These are phyloP conservation scores for Magallana ariakensis DNA, from an alignment of 1,140 invertebrate genomes.

Conservation along the genomic window DNA sequence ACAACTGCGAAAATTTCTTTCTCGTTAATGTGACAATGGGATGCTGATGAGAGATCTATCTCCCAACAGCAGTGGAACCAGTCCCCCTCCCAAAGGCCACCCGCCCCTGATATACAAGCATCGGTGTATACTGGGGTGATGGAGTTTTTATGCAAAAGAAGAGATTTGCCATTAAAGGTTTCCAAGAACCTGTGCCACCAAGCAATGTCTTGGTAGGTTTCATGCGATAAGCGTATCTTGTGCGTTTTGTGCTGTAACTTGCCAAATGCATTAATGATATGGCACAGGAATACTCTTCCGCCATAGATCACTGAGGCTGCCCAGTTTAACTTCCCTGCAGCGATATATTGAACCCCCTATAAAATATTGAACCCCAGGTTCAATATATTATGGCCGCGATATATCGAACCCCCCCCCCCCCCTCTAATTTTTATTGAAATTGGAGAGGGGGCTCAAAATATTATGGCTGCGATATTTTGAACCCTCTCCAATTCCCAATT, in stretches of 20 bases:
- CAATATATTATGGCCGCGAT: too few species aligned
- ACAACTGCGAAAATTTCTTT: slow-evolving; percentile 29
- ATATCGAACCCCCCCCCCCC: too few species aligned
- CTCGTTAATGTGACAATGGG: slow-evolving; percentile 39
- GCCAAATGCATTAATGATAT: slow-evolving; percentile 40
- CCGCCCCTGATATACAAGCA: too few species aligned
- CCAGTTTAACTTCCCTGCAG: slow-evolving; percentile 38
- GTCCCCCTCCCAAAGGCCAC: too few species aligned
- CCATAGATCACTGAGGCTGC: slow-evolving; percentile 40
- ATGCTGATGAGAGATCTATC: not conserved
- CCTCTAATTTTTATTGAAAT: too few species aligned
- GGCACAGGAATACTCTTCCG: slow-evolving; percentile 45
- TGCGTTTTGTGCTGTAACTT: not conserved
- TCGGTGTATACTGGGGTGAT: too few species aligned
- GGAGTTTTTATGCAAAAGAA: not conserved
- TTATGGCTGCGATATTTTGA: too few species aligned
- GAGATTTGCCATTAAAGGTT: slow-evolving; percentile 49
- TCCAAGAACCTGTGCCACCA: slow-evolving; percentile 48
- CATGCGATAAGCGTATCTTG: not conserved
- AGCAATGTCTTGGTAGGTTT: slow-evolving; percentile 30
- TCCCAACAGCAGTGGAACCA: slow-evolving; percentile 34
- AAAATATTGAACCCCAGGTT: not conserved
- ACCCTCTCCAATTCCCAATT: too few species aligned
- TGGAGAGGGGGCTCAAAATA: too few species aligned
- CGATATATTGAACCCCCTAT: slow-evolving; percentile 35